Conservation (phyloP, 2,888 invertebrate genomes). For the Abscondita cerata region DNA sequence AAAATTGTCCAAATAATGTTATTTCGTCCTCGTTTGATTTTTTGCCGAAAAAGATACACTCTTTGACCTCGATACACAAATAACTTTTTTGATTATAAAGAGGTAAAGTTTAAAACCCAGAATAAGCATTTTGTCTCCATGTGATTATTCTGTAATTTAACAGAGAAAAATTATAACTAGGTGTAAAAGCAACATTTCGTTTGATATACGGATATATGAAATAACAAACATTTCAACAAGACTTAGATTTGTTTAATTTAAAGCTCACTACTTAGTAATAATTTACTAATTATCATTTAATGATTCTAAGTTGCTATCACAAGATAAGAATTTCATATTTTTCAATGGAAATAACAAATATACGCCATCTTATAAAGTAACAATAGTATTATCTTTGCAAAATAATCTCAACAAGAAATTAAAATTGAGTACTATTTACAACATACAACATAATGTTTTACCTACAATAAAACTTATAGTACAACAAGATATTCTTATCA, state of each 20-base stretch:
- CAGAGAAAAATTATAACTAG: no score
- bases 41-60: no score
- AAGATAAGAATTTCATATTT: constrained; percentile 27
- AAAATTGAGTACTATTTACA: constrained; percentile 31
- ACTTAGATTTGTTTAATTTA: constrained; percentile 12
- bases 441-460: constrained; percentile 26
- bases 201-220: not conserved
- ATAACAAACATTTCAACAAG: constrained; percentile 2
- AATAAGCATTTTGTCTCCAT: no score
- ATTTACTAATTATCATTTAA: constrained; percentile 32
- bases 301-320: constrained; percentile 34
- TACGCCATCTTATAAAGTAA: constrained; percentile 28
- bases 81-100: no score
- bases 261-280: constrained; percentile 28
- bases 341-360: constrained; percentile 29
- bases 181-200: no score
- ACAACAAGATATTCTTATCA: constrained; percentile 28
- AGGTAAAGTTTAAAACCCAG: no score
- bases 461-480: constrained; percentile 27
- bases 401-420: constrained; percentile 21
- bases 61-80: no score
- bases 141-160: no score
- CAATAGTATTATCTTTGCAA: constrained; percentile 20
- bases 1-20: no score
- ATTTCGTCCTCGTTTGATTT: no score